Evolutionary conservation across 2,113 vertebrate species (phyloP).

Genomic region (Patagioenas fasciata): DNA sequence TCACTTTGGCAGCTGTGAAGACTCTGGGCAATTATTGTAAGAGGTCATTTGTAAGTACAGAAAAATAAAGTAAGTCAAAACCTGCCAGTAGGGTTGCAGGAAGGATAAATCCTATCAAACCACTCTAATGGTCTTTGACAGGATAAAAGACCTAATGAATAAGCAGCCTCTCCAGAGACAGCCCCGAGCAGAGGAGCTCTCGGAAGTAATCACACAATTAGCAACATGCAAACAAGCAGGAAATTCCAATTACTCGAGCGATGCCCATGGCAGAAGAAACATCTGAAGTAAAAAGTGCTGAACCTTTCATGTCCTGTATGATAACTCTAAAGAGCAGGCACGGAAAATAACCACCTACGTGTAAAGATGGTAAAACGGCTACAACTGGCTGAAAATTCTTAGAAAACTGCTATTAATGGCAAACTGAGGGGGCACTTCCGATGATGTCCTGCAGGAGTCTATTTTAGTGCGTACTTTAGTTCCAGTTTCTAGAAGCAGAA

Average conservation of each 20-base stretch:
- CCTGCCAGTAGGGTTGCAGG: background rate
- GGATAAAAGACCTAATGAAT: conserved; percentile 40
- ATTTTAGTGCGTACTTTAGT: background rate
- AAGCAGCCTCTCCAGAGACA: conserved; percentile 9
- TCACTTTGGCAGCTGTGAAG: background rate
- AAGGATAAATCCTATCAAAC: conserved; percentile 9
- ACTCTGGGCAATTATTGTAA: background rate
- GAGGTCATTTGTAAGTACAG: background rate
- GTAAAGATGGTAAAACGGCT: background rate
- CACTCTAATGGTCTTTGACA: background rate
- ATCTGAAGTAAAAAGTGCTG: background rate
- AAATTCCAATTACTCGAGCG: conserved; percentile 37
- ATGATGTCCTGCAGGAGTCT: background rate
- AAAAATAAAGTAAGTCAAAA: background rate
- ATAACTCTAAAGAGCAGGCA: background rate
- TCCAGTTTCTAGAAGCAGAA: background rate
- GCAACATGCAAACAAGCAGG: conserved; percentile 41
- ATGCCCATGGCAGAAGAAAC: background rate
- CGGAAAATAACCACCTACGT: background rate
- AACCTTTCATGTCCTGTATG: background rate
- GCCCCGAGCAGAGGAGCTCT: background rate
- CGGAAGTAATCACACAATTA: conserved; percentile 26
- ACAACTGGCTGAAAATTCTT: background rate
- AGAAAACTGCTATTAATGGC: background rate
- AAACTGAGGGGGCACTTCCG: background rate